A percentile compares a stretch with the other conserved stretches of the same genome.
Evolutionary conservation across 2,113 vertebrate species (phyloP).

Genomic region (Grammomys dolichurus): DNA sequence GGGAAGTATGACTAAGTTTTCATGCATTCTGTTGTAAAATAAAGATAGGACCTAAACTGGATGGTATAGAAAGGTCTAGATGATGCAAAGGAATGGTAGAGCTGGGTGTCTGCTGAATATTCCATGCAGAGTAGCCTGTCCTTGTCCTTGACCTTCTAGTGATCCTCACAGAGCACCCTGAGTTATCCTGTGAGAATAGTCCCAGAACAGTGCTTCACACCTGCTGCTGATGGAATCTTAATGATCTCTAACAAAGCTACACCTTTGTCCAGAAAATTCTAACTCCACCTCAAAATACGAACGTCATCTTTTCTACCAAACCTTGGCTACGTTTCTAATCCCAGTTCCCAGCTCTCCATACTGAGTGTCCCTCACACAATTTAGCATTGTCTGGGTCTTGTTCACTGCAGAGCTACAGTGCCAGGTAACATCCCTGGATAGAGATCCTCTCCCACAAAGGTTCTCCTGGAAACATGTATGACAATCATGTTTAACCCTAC

Average conservation of each 20-base stretch:
- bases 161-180: too few species aligned
- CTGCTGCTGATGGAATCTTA: not conserved
- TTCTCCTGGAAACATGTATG: not conserved
- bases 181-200: not conserved
- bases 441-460: not conserved
- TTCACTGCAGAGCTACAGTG: conserved; percentile 22
- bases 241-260: not conserved
- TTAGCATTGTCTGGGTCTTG: conserved; percentile 39
- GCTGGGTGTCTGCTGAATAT: not conserved
- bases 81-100: not conserved
- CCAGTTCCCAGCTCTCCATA: not conserved
- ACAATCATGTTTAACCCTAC: conserved; percentile 24
- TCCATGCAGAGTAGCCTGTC: not conserved
- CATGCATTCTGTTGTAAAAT: not conserved
- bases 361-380: not conserved
- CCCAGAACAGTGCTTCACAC: not conserved
- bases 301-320: not conserved
- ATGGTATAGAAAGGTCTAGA: not conserved
- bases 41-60: not conserved
- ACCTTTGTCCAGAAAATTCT: conserved; percentile 3
- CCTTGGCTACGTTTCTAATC: not conserved
- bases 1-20: not conserved
- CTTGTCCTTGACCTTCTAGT: not conserved
- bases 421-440: not conserved
- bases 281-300: conserved; percentile 1